Evolutionary conservation across 2,888 invertebrate species (phyloP), one percentile per base, ranked within the genome.

Genomic region (Plusia festucae): DNA sequence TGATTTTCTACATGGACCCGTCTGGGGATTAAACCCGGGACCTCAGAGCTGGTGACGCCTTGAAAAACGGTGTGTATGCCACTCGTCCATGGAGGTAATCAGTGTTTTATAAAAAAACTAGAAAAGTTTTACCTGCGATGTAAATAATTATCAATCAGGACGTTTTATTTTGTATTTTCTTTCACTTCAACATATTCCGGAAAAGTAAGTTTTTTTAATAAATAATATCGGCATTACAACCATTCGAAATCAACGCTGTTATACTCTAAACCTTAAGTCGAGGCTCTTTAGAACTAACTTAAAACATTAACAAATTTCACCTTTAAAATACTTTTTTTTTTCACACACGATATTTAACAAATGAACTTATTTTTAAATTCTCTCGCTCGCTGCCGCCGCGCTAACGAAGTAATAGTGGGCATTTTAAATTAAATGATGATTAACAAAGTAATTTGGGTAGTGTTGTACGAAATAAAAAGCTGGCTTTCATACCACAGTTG

Each of bases 391-490:
- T 13, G 32, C 55, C n/a, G 54, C 24, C 56, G 16, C 44, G 60
- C 65, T 73, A 79, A 73, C 70, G 55, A 79, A 73, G 64, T 73
- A 40, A 61, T 60, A 57, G 55, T 49, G 61, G 60, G 70, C 57
- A 70, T 76, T 79, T 73, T 73, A 70, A 70, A 76, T 76, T 65
- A 73, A 79, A 78, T 76, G 65, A 73, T 79, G 63, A 76, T 79
- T 79, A 76, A 73, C 77, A 73, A 53, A 27, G 65, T 66, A 70
- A 79, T 70, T 78, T 52, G 51, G 44, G 52, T 34, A 49, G 53
- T 53, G 49, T 59, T 59, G 55, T 52, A 24, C 15, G 65, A 76
- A 60, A 60, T 65, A 55, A 65, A 70, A 76, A 49, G 18, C 44
- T 18, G 52, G 46, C 22, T 60, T 60, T 58, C 53, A 34, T 65